Conservation (phyloP, 2,797 vertebrate genomes). For the Lemur catta region DNA sequence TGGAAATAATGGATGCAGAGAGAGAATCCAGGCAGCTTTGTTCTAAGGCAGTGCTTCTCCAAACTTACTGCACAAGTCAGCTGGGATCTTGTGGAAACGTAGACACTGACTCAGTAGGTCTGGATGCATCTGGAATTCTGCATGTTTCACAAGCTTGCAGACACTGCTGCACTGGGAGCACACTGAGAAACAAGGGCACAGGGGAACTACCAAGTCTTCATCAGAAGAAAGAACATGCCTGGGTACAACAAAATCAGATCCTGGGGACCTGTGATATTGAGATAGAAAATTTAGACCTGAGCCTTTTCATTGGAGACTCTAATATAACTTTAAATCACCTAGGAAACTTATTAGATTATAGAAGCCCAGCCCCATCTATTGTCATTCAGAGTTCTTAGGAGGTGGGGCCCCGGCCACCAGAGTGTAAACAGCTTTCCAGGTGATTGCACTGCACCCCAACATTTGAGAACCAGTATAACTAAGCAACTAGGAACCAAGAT, state of each 20-base stretch:
- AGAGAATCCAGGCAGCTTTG: background rate
- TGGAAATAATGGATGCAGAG: background rate
- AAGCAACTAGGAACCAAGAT: background rate
- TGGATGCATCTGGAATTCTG: background rate
- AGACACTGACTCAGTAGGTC: background rate
- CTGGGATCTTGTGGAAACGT: background rate
- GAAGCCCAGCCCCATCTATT: background rate
- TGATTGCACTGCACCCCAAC: background rate
- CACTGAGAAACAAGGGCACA: background rate
- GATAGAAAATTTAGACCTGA: background rate
- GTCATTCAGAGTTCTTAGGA: background rate
- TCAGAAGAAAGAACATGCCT: background rate
- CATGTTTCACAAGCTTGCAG: background rate
- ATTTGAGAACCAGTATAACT: background rate
- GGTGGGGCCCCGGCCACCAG: background rate
- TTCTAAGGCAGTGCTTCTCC: background rate
- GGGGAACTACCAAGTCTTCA: background rate
- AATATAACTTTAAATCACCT: background rate
- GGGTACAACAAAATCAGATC: background rate
- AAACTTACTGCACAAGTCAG: background rate
- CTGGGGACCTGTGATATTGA: background rate
- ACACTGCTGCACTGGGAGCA: background rate
- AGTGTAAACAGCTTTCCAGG: background rate
- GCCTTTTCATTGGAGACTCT: background rate
- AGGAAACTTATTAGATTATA: background rate